Evolutionary conservation across 2,113 vertebrate species (phyloP).

Genomic region (Bubo blakistoni): DNA sequence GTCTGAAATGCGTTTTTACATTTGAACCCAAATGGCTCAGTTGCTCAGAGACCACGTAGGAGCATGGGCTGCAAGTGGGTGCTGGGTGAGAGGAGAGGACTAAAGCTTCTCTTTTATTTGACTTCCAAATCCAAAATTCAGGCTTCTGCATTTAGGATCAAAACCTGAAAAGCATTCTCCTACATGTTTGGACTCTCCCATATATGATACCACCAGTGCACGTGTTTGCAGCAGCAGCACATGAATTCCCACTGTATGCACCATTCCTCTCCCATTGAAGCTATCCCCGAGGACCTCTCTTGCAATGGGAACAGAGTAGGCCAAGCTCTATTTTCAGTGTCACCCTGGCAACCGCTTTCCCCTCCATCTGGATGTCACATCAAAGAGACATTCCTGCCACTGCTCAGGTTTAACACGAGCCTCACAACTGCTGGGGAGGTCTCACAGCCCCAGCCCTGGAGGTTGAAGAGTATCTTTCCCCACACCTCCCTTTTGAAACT

Average conservation of each 20-base stretch:
- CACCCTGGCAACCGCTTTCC: constrained; percentile 4
- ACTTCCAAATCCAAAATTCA: not conserved
- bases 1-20: not conserved
- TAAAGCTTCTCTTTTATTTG: not conserved
- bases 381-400: not conserved
- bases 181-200: not conserved
- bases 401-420: not conserved
- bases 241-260: not conserved
- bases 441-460: not conserved
- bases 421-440: not conserved
- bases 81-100: not conserved
- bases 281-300: not conserved
- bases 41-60: not conserved
- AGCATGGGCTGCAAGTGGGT: not conserved
- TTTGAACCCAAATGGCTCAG: not conserved
- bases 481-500: not conserved
- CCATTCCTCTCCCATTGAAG: not conserved
- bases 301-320: not conserved
- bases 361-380: constrained; percentile 14
- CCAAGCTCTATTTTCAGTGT: constrained; percentile 8
- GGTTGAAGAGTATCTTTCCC: not conserved
- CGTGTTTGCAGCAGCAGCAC: not conserved
- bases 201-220: not conserved
- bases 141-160: not conserved
- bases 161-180: not conserved